Evolutionary conservation across 2,888 invertebrate species (phyloP).

Genomic region (Caenorhabditis sp.): DNA sequence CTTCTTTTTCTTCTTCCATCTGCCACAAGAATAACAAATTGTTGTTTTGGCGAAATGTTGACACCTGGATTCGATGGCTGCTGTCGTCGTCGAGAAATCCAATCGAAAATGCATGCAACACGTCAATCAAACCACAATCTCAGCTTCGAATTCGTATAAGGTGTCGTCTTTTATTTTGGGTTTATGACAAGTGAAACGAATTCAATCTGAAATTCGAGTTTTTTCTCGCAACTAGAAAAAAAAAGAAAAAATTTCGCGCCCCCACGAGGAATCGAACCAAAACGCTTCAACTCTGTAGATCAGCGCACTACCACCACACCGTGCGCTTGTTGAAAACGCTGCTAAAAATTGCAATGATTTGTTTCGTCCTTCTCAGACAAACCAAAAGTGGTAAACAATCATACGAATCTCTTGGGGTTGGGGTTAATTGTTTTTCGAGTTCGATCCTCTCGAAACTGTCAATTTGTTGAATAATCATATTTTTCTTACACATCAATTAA

Average conservation of each 20-base stretch:
- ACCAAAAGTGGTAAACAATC: background rate
- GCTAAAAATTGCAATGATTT: too few species aligned
- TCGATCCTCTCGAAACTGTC: background rate
- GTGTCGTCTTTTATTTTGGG: too few species aligned
- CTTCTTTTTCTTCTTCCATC: constrained; percentile 9
- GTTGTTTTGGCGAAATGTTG: constrained; percentile 1
- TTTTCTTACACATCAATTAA: background rate
- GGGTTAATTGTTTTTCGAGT: background rate
- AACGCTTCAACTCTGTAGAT: too few species aligned
- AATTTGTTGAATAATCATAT: background rate
- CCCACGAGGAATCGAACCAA: too few species aligned
- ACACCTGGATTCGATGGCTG: background rate
- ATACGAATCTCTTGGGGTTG: background rate
- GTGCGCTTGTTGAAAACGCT: too few species aligned
- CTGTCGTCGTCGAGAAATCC: background rate
- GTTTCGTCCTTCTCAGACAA: background rate
- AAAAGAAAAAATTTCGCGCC: too few species aligned
- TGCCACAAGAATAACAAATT: constrained; percentile 6
- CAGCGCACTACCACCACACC: too few species aligned
- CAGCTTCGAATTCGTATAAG: too few species aligned
- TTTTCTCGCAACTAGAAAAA: too few species aligned
- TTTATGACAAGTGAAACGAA: too few species aligned
- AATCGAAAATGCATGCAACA: background rate
- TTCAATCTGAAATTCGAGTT: too few species aligned
- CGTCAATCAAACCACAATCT: background rate